Conservation (phyloP, 2,888 invertebrate species). For the Apotomis capreana region DNA sequence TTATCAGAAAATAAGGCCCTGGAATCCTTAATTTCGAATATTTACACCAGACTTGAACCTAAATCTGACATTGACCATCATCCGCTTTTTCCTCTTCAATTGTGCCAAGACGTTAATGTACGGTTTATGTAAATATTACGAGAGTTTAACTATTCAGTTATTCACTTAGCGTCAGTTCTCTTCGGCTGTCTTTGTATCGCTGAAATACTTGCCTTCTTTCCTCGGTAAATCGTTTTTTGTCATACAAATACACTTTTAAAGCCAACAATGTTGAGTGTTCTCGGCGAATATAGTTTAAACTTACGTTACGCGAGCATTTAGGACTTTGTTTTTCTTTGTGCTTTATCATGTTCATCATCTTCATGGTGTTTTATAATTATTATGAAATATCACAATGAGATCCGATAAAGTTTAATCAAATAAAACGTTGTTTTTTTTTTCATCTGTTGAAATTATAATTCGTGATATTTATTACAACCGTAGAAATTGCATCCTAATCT, state of each 20-base stretch:
- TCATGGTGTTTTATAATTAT: too few species aligned
- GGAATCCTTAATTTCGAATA: too few species aligned
- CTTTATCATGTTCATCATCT: too few species aligned
- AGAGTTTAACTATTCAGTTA: constrained; percentile 83
- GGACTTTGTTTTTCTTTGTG: too few species aligned
- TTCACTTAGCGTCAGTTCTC: constrained; percentile 78
- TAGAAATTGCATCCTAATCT: too few species aligned
- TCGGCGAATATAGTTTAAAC: not conserved
- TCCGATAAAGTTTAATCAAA: too few species aligned
- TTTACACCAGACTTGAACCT: too few species aligned
- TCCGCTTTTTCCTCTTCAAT: constrained; percentile 55
- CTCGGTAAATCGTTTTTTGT: constrained; percentile 61
- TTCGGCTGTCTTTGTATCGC: constrained; percentile 72
- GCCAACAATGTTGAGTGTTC: not conserved
- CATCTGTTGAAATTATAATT: too few species aligned
- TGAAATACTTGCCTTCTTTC: constrained; percentile 59
- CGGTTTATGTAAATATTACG: constrained; percentile 81
- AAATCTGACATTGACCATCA: not conserved
- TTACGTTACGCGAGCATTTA: not conserved
- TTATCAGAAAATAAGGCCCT: too few species aligned
- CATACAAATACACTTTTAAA: constrained; percentile 38
- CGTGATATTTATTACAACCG: too few species aligned
- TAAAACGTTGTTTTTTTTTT: too few species aligned
- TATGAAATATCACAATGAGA: too few species aligned
- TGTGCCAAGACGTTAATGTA: constrained; percentile 70